A percentile compares a stretch with the other conserved stretches of the same genome.
Evolutionary conservation across 2,113 vertebrate species (phyloP).

Genomic region (Anolis sagrei): DNA sequence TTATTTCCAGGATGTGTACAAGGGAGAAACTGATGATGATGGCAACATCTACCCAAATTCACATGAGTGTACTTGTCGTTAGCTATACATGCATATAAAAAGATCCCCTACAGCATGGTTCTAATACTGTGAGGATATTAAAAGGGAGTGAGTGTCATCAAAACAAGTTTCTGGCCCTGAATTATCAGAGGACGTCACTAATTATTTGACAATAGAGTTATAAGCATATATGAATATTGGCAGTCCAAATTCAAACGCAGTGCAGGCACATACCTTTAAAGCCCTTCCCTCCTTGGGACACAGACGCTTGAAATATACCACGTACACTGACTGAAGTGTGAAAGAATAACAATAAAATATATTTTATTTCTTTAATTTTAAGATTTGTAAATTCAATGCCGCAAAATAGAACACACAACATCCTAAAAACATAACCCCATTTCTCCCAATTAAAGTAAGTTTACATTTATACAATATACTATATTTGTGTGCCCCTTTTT

Average conservation of each 20-base stretch:
- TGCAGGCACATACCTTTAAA: not conserved
- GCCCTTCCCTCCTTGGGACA: not conserved
- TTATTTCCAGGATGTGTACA: not conserved
- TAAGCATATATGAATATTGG: not conserved
- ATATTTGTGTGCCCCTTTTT: conserved; percentile 68
- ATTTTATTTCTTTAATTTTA: not conserved
- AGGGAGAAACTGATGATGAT: not conserved
- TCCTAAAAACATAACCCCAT: conserved; percentile 36
- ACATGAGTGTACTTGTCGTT: not conserved
- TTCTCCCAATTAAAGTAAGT: conserved; percentile 56
- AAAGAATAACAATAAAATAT: not conserved
- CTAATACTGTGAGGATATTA: not conserved
- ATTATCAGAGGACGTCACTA: not conserved
- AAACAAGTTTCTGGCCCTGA: not conserved
- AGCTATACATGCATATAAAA: not conserved
- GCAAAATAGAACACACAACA: not conserved
- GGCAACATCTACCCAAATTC: not conserved
- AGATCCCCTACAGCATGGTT: not conserved
- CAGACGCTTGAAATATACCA: not conserved
- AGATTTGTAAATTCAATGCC: not conserved
- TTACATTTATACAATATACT: conserved; percentile 60
- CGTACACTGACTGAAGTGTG: conserved; percentile 16
- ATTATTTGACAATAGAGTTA: not conserved
- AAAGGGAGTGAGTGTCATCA: not conserved
- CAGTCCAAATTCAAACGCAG: too few relatives aligned